These are phyloP conservation scores for Caranx ignobilis DNA, from an alignment of 2,113 vertebrate species.

Conservation along the genomic window DNA sequence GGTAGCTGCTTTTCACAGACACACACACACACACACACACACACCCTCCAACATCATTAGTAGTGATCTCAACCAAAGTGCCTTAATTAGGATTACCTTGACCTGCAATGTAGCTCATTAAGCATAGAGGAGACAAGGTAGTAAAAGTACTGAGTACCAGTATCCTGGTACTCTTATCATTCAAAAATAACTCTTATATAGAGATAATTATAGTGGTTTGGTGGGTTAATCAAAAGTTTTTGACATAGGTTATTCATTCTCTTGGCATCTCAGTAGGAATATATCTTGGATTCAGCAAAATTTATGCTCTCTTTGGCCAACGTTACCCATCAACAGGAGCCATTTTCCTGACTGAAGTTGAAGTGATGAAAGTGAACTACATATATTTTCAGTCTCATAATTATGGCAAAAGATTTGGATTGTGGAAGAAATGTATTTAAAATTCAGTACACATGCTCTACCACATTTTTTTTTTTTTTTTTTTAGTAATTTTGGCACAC, in stretches of 20 bases:
- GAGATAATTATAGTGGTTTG: constrained; percentile 44
- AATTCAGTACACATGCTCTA: not conserved
- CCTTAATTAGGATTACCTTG: constrained; percentile 74
- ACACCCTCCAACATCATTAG: constrained; percentile 60
- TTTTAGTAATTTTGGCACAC: not conserved
- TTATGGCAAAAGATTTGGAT: not conserved
- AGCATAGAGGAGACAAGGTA: constrained; percentile 20
- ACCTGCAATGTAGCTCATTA: constrained; percentile 73
- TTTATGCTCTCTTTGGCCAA: not conserved
- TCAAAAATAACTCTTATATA: constrained; percentile 48
- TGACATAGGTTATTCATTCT: constrained; percentile 30
- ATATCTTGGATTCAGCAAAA: not conserved
- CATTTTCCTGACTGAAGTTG: not conserved
- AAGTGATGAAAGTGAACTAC: not conserved
- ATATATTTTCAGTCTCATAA: not conserved
- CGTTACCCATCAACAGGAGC: not conserved
- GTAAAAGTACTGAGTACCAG: constrained; percentile 26
- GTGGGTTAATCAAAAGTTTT: constrained; percentile 31
- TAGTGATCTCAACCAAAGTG: constrained; percentile 64
- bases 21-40: constrained; percentile 29
- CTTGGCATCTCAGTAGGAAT: not conserved
- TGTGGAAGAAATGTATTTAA: not conserved
- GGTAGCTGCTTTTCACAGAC: constrained; percentile 56
- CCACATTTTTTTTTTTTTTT: not conserved
- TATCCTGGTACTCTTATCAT: constrained; percentile 41